Base-by-base conservation (phyloP, 2,888 invertebrate species). In the Xanthia togata region DNA sequence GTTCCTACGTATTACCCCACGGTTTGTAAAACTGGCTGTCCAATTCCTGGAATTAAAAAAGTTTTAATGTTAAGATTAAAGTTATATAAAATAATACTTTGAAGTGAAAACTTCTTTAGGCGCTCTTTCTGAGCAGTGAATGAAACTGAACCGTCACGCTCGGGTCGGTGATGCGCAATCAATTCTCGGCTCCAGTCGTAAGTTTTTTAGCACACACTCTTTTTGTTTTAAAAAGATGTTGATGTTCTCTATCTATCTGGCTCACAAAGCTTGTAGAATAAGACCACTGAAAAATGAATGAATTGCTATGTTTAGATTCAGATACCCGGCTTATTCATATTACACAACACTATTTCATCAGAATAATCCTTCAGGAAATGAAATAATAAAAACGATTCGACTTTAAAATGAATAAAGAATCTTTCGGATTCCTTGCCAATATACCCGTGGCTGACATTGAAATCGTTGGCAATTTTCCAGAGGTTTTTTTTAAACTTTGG, bases 11-110 rank as follows among this genome's bases (percentile, higher is more conserved):
- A 50, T 59, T 75, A 44, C 31, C 12, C 75, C 68, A 70, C 50
- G 50, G 26, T 47, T 59, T 63, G 71, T 72, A 47, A 59, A 55
- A 31, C 71, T 81, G 85, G 62, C n/a, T 72, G 50, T 82, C 65
- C 76, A 82, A 67, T 72, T 76, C 85, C 82, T 82, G 85, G 8
- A 82, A 82, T 14, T 31, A 53, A 47, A 63, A 57, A 63, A 14
- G 6, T 12, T 63, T 67, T 20, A 72, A 53, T 35, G 23, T 20
- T 67, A 67, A 50, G 31, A 23, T 14, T 67, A 47, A 23, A 8
- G 47, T 23, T 31, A 26, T 20, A 20, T 64, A 47, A 26, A 73
- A 47, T 20, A 23, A 5, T 41, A 35, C 5, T 26, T 53, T 53
- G 11, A 53, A 23, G 23, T 50, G 0, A 53, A 23, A 53, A 20